Base-by-base conservation (phyloP, 1,140 invertebrate species). In the Drosophila lacteicornis region DNA sequence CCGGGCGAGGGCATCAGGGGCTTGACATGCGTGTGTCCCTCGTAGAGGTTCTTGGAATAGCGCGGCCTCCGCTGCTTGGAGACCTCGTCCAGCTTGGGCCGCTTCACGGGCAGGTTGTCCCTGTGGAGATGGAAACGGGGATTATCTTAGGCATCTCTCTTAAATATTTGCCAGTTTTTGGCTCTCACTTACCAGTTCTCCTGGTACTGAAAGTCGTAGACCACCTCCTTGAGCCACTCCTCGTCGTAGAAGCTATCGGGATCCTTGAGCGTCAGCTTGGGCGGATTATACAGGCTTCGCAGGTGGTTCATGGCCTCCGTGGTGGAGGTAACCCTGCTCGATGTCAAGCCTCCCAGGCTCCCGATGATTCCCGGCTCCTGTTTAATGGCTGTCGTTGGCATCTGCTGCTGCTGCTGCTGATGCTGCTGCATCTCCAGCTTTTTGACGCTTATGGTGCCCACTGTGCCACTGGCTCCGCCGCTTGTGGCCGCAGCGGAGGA, bases 61-160 rank as follows among this genome's bases (percentile, higher is more conserved):
- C 87, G 70, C 7, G 81, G 82, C 25, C 84, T 65, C 5, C 76
- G 73, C 49, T 80, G 79, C 58, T 91, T 91, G 30, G 57, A 62
- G 17, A 67, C 46, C 45, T 92, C 91, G 65, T 94, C 94, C 25
- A 93, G 92, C 91, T 95, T 97, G 91, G 97, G 96, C 80, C 96
- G 95, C 92, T 98, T 98, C 38, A 98, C 96, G 1, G 97, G 97
- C 94, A 97, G 96, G 92, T 97, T 96, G 63, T 98, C 94, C 96
- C 96, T 96, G 71, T 47, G 17, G 3, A 40, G 8, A 55, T 15
- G 38, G 6, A 36, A 19, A 17, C 11, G 7, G 13, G 7, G 0
- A 25, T 6, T 33, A 30, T 12, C 22, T 25, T 25, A 4, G 22
- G 22, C 22, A 0, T 27, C n/a, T 51, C 27, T 57, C n/a, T 55